Conservation (phyloP, 2,797 vertebrate species). For the Peromyscus aztecus region DNA sequence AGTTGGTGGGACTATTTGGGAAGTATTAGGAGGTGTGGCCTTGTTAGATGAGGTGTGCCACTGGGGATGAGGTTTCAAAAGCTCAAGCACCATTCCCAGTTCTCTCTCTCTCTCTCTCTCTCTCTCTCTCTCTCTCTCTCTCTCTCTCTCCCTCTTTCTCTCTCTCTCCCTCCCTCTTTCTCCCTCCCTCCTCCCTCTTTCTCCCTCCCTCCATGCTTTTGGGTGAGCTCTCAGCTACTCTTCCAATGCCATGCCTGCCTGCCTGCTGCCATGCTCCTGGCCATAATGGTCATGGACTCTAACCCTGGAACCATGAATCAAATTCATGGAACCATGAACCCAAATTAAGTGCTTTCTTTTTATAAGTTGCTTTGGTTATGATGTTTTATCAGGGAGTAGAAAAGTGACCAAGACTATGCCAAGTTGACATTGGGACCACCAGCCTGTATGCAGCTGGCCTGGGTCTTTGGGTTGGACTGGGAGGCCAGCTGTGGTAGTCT, state of each 20-base stretch:
- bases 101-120: too few species aligned
- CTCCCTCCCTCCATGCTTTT: too few species aligned
- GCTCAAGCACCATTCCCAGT: neutral
- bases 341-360: neutral
- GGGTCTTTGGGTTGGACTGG: neutral
- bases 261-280: neutral
- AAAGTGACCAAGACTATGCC: neutral
- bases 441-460: neutral
- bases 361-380: neutral
- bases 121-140: neutral
- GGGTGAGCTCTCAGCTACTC: neutral
- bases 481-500: neutral
- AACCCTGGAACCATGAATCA: neutral
- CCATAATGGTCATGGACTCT: too few species aligned
- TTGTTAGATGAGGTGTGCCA: neutral
- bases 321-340: too few species aligned
- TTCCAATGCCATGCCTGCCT: neutral
- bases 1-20: neutral
- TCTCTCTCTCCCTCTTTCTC: too few species aligned
- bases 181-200: too few species aligned
- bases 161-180: too few species aligned
- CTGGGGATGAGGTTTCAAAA: neutral
- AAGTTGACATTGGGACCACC: accelerated
- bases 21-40: neutral
- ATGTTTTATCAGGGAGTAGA: neutral